Conservation (phyloP, 2,113 vertebrate species). For the Prinia subflava region DNA sequence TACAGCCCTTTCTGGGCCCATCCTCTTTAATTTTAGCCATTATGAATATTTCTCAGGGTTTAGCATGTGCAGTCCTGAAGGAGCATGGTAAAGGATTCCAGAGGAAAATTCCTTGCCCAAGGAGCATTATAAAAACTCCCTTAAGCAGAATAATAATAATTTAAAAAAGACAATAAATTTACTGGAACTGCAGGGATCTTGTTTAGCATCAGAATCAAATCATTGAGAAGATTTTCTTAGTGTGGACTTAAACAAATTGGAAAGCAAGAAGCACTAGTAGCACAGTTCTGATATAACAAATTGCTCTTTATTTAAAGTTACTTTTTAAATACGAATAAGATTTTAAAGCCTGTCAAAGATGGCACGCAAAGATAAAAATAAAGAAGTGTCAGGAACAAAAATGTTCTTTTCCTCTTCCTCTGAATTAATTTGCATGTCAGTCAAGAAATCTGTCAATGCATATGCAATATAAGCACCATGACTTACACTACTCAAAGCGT, state of each 20-base stretch:
- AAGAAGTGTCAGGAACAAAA: conserved; percentile 71
- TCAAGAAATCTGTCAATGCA: conserved; percentile 76
- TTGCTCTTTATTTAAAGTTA: conserved; percentile 74
- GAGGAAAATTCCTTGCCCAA: background rate
- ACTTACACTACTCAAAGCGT: conserved; percentile 69
- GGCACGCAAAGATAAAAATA: conserved; percentile 75
- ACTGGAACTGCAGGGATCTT: background rate
- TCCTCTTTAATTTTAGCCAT: background rate
- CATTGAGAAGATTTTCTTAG: conserved; percentile 22
- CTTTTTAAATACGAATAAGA: conserved; percentile 64
- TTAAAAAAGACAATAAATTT: background rate
- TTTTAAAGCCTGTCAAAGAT: conserved; percentile 75
- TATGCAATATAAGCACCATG: conserved; percentile 69
- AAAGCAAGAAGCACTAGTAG: conserved; percentile 50
- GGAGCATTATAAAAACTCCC: background rate
- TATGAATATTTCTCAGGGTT: background rate
- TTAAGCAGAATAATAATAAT: background rate
- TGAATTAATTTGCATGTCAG: conserved; percentile 77
- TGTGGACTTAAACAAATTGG: conserved; percentile 18
- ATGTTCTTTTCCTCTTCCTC: conserved; percentile 71
- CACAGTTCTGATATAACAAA: conserved; percentile 69
- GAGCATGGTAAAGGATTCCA: background rate
- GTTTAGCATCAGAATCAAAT: background rate
- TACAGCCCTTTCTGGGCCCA: background rate
- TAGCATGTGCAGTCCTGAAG: background rate